Percentiles rank a stretch among this genome's conserved stretches.
phyloP scores from a whole-genome alignment of 2,113 vertebrate species.

The Clinocottus analis region DNA sequence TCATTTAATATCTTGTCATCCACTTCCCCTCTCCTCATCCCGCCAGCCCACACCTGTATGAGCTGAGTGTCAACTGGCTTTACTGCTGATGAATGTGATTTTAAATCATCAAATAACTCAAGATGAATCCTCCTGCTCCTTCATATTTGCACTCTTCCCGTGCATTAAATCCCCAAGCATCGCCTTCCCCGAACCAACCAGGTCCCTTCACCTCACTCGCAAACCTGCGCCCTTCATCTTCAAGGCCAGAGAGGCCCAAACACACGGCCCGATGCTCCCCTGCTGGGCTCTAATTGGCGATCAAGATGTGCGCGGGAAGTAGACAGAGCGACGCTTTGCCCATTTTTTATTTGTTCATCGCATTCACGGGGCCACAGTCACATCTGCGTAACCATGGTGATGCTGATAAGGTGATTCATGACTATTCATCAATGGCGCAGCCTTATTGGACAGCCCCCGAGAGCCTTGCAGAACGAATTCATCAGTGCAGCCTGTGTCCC shows the following conservation, averaged over 20 bases:
- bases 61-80: conserved; percentile 21
- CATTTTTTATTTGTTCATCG: conserved; percentile 73
- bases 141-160: background rate
- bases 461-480: conserved; percentile 66
- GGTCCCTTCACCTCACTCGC: conserved; percentile 4
- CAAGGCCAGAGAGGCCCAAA: background rate
- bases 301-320: conserved; percentile 72
- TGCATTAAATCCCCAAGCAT: conserved; percentile 7
- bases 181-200: background rate
- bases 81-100: conserved; percentile 35
- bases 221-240: conserved; percentile 3
- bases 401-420: conserved; percentile 80
- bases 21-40: conserved; percentile 42
- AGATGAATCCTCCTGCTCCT: conserved; percentile 7
- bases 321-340: conserved; percentile 61
- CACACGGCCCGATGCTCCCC: conserved; percentile 47
- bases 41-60: conserved; percentile 35
- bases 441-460: conserved; percentile 75
- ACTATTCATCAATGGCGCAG: conserved; percentile 77
- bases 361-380: conserved; percentile 70
- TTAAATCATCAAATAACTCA: conserved; percentile 26
- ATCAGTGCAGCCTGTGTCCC: conserved; percentile 66
- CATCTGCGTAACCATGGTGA: conserved; percentile 81
- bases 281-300: conserved; percentile 71
- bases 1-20: conserved; percentile 65